Percentiles rank a stretch among this genome's conserved stretches.
phyloP scores from a whole-genome alignment of 1,140 invertebrate genomes.

The Eubasilissa regina region DNA sequence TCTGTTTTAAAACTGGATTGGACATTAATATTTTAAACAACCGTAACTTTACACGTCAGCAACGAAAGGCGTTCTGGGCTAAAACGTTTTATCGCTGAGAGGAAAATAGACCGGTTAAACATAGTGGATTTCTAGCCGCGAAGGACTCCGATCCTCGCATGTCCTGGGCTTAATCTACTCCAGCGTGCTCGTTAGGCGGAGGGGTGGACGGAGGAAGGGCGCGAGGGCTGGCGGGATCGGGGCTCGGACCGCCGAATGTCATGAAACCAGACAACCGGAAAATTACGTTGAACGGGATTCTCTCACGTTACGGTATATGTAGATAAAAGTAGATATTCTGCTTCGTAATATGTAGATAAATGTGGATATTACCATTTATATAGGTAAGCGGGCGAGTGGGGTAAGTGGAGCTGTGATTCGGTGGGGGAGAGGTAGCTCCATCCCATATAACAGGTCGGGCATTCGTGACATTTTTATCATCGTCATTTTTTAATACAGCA shows the following conservation, averaged over 20 bases:
- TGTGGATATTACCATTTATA: conserved; percentile 61
- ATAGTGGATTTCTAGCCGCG: conserved; percentile 25
- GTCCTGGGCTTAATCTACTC: conserved; percentile 48
- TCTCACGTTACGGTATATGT: conserved; percentile 53
- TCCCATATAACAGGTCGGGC: conserved; percentile 17
- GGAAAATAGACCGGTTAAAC: background rate
- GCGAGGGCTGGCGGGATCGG: conserved; percentile 4
- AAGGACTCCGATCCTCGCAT: background rate
- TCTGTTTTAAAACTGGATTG: background rate
- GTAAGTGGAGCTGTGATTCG: conserved; percentile 17
- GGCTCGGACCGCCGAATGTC: conserved; percentile 58
- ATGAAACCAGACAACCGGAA: conserved; percentile 60
- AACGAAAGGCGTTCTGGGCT: conserved; percentile 27
- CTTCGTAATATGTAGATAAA: conserved; percentile 56
- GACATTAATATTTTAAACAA: conserved; percentile 15
- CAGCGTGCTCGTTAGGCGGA: conserved; percentile 45
- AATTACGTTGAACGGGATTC: conserved; percentile 60
- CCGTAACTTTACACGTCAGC: conserved; percentile 13
- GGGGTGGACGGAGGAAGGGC: background rate
- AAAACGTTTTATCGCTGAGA: conserved; percentile 27
- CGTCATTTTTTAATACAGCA: no score
- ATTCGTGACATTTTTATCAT: background rate
- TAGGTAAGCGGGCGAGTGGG: conserved; percentile 48
- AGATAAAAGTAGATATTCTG: conserved; percentile 57
- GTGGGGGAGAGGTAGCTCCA: conserved; percentile 1